phyloP scores from a whole-genome alignment of 1,140 invertebrate genomes.

The Zaprionus tsacasi region DNA sequence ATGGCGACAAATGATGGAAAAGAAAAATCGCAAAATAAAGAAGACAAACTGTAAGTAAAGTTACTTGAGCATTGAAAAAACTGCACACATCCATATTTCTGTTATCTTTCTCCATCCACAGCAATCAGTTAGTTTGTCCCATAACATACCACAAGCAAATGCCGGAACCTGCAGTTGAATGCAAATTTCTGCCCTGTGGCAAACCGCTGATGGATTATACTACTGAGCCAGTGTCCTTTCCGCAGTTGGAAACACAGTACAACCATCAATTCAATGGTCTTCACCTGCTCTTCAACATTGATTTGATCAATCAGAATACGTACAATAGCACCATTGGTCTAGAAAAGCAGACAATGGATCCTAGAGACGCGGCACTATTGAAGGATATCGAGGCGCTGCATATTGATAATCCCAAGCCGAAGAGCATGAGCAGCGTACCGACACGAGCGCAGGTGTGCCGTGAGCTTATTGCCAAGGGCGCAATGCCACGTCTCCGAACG shows the following conservation, averaged over 20 bases:
- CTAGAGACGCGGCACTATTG: slow-evolving; percentile 34
- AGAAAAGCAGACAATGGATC: slow-evolving; percentile 14
- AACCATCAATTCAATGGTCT: slow-evolving; percentile 39
- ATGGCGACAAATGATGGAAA: slow-evolving; percentile 20
- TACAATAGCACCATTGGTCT: slow-evolving; percentile 4
- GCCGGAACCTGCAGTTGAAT: slow-evolving; percentile 23
- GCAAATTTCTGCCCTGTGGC: slow-evolving; percentile 53
- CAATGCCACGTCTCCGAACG: slow-evolving; percentile 17
- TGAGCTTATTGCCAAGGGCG: slow-evolving; percentile 42
- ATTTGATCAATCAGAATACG: slow-evolving; percentile 35
- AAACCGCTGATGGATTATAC: slow-evolving; percentile 41
- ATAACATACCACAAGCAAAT: slow-evolving; percentile 41
- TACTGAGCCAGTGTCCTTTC: slow-evolving; percentile 22
- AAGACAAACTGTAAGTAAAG: slow-evolving; percentile 41
- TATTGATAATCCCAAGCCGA: background rate
- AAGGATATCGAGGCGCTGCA: slow-evolving; percentile 35
- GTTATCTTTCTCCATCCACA: background rate
- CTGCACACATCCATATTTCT: background rate
- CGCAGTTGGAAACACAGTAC: slow-evolving; percentile 17
- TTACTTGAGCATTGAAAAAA: background rate
- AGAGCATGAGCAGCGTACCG: background rate
- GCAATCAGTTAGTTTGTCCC: slow-evolving; percentile 35
- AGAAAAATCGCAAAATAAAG: slow-evolving; percentile 11
- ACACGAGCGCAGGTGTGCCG: slow-evolving; percentile 38
- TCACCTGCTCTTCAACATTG: slow-evolving; percentile 41